Base-by-base conservation (phyloP, 1,140 invertebrate genomes). In the Anadara kagoshimensis region DNA sequence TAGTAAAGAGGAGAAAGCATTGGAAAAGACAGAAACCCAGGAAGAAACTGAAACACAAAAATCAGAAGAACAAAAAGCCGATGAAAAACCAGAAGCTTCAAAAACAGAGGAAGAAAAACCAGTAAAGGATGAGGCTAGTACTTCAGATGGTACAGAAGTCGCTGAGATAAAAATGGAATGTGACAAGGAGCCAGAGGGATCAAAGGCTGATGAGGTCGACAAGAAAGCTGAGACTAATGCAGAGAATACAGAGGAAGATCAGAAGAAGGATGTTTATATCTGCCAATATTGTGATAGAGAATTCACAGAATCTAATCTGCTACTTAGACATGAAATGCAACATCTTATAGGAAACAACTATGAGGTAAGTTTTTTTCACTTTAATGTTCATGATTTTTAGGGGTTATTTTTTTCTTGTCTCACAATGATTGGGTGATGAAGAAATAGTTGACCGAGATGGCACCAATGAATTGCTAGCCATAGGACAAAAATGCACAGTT, bases 211-310 rank as follows among this genome's bases (percentile, higher is more conserved):
- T 51, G 26, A 69, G 5, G 22, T 4, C 18, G 49, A 47, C 12
- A 44, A 43, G 2, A 49, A 22, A 20, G 20, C 5, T 18, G 16
- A 64, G 36, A 47, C 49, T 29, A 36, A 62, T 5, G 16, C 43
- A 16, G 51, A 57, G 16, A 41, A 45, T 41, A 29, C 29, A 24
- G 20, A 51, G 20, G 66, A 43, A 3, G 47, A 69, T 62, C 14
- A 8, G 36, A 74, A 68, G 63, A 43, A 41, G 22, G 70, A 75
- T 24, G 49, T 59, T 5, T 86, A 81, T 69, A 79, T 86, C 11
- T 88, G 87, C 73, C 85, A 86, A 79, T 88, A 86, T 59, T 88
- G 87, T 79, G 87, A 88, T 45, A 64, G 86, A 36, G 83, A 83
- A 41, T 87, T 87, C 66, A 49, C 73, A 5, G 59, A 78, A 1